A percentile compares a stretch with the other conserved stretches of the same genome.
Conservation (phyloP, 1,140 invertebrate genomes). For the Onthophagus taurus region DNA sequence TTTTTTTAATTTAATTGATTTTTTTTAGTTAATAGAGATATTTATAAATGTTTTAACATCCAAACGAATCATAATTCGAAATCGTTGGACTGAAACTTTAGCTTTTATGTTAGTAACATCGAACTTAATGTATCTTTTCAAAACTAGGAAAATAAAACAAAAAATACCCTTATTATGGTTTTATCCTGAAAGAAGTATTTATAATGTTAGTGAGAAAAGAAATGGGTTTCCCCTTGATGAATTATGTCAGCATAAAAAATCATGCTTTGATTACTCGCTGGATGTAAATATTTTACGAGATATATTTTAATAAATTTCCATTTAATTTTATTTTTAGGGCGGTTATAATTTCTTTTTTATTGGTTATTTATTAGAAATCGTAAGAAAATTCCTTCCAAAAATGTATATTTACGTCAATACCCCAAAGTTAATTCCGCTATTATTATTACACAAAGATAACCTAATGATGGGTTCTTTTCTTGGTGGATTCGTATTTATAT, state of each 20-base stretch:
- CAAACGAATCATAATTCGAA: slow-evolving; percentile 13
- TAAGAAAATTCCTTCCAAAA: slow-evolving; percentile 16
- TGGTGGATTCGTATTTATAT: slow-evolving; percentile 18
- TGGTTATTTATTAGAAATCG: slow-evolving; percentile 20
- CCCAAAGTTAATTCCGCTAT: slow-evolving; percentile 1
- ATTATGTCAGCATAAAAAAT: slow-evolving; percentile 4
- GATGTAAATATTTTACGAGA: background rate
- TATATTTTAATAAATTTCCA: background rate
- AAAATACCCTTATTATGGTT: slow-evolving; percentile 7
- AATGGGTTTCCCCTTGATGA: background rate
- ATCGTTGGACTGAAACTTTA: slow-evolving; percentile 13
- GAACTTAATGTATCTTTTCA: slow-evolving; percentile 18
- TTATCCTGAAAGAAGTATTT: background rate
- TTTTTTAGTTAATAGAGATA: slow-evolving; percentile 21
- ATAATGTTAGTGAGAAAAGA: background rate
- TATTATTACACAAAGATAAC: slow-evolving; percentile 1
- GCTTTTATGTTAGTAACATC: slow-evolving; percentile 21
- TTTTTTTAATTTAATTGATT: background rate
- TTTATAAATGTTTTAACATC: slow-evolving; percentile 15
- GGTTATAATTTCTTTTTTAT: slow-evolving; percentile 22
- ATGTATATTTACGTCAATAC: slow-evolving; percentile 12
- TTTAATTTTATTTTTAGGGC: slow-evolving; percentile 19
- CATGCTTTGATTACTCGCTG: background rate
- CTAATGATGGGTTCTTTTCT: slow-evolving; percentile 7
- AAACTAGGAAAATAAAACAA: slow-evolving; percentile 8